phyloP scores from a whole-genome alignment of 2,888 invertebrate genomes.

The Amphipyra berbera region DNA sequence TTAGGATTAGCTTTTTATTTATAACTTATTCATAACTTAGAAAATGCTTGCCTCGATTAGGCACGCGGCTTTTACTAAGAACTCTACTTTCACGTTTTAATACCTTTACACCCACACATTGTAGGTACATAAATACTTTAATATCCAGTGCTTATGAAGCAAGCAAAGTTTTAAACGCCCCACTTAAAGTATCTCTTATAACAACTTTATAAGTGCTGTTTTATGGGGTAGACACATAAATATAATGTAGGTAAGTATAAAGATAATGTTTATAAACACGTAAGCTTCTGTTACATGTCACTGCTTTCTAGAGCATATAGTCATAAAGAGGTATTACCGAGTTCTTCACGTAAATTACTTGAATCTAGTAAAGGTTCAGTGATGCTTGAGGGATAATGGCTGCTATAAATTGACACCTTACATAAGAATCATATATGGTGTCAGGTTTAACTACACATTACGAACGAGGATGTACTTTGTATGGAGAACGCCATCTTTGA shows the following conservation, averaged over 20 bases:
- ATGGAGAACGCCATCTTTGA: no score
- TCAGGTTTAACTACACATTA: not conserved
- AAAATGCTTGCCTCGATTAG: not conserved
- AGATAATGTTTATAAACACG: conserved; percentile 4
- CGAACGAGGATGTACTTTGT: no score
- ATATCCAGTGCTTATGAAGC: conserved; percentile 11
- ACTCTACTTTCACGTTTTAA: conserved; percentile 2
- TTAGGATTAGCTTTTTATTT: not conserved
- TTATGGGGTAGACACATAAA: not conserved
- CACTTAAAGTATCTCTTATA: conserved; percentile 2
- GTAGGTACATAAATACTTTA: conserved; percentile 5
- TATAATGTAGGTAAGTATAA: not conserved
- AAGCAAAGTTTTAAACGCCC: conserved; percentile 15
- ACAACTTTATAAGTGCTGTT: conserved; percentile 3
- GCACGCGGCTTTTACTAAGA: not conserved
- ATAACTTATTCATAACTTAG: conserved; percentile 1
- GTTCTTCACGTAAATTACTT: conserved; percentile 2
- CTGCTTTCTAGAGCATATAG: conserved; percentile 4
- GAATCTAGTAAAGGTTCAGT: conserved; percentile 3
- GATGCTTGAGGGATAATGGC: not conserved
- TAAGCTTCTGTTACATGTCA: not conserved
- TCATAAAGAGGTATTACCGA: conserved; percentile 19
- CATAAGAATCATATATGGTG: not conserved
- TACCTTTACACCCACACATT: not conserved
- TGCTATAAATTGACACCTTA: conserved; percentile 4